Evolutionary conservation across 1,140 invertebrate genomes (phyloP).

Genomic region (Zeugodacus cucurbitae): DNA sequence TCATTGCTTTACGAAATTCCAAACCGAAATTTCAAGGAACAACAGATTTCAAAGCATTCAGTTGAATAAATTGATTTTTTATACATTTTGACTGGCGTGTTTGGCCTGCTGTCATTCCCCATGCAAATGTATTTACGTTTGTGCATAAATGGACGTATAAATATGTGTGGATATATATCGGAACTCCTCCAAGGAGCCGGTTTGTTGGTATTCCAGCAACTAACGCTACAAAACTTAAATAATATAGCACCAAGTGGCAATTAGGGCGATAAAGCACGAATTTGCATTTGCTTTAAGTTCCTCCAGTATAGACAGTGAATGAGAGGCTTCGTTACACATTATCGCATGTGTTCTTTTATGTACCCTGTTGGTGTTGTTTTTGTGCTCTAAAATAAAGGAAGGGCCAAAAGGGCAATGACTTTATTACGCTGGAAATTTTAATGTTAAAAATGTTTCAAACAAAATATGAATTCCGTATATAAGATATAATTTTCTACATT

Average conservation of each 20-base stretch:
- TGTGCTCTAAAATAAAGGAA: neutral
- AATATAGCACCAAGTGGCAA: slow-evolving; percentile 13
- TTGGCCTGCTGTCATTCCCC: neutral
- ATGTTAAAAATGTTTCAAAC: neutral
- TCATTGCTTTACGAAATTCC: too few species aligned
- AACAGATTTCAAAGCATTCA: neutral
- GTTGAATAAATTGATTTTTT: neutral
- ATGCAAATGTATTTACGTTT: neutral
- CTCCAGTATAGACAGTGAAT: neutral
- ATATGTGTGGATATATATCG: neutral
- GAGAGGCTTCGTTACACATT: neutral
- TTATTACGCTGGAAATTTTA: neutral
- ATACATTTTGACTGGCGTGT: neutral
- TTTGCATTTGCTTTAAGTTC: slow-evolving; percentile 23
- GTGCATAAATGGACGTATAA: neutral
- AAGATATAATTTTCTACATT: too few species aligned
- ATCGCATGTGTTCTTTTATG: neutral
- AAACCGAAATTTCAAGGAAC: neutral
- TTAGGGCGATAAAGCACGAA: slow-evolving; percentile 32
- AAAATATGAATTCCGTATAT: too few species aligned
- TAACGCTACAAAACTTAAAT: neutral
- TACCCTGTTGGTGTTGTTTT: neutral
- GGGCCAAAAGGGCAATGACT: neutral
- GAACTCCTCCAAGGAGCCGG: slow-evolving; percentile 5
- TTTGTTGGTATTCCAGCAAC: neutral